These are phyloP conservation scores for Argopecten irradians DNA, from an alignment of 1,140 invertebrate genomes.

Conservation along the genomic window DNA sequence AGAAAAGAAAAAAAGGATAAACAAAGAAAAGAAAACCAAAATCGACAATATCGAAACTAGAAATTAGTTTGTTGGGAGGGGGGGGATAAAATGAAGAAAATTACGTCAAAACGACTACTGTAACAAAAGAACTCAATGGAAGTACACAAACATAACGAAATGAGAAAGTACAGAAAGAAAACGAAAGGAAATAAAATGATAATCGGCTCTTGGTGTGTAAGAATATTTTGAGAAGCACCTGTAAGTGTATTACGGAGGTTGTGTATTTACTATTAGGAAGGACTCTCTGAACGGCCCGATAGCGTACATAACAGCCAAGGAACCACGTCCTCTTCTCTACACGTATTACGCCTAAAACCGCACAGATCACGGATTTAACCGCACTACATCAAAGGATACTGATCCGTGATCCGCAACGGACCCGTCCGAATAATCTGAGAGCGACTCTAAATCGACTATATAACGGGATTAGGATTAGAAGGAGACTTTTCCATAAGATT, in stretches of 20 bases:
- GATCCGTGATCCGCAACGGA: not conserved
- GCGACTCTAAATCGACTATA: not conserved
- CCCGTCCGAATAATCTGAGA: not conserved
- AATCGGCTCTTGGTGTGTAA: no score
- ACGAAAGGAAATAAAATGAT: no score
- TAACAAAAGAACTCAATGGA: no score
- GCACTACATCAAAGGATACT: not conserved
- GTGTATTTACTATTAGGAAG: not conserved
- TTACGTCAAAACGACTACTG: no score
- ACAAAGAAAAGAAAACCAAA: no score
- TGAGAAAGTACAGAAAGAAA: no score
- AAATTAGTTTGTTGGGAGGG: no score
- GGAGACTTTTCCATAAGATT: not conserved
- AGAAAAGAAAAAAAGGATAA: no score
- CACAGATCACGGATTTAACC: not conserved
- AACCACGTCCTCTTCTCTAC: not conserved
- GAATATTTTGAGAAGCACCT: not conserved
- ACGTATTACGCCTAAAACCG: not conserved
- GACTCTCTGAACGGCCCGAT: not conserved
- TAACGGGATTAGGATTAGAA: not conserved
- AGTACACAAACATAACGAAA: no score
- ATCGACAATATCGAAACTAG: no score
- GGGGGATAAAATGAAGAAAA: no score
- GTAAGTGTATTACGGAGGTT: not conserved
- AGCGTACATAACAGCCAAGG: not conserved